Conservation (phyloP, 2,113 vertebrate genomes). For the Festucalex cinctus region DNA sequence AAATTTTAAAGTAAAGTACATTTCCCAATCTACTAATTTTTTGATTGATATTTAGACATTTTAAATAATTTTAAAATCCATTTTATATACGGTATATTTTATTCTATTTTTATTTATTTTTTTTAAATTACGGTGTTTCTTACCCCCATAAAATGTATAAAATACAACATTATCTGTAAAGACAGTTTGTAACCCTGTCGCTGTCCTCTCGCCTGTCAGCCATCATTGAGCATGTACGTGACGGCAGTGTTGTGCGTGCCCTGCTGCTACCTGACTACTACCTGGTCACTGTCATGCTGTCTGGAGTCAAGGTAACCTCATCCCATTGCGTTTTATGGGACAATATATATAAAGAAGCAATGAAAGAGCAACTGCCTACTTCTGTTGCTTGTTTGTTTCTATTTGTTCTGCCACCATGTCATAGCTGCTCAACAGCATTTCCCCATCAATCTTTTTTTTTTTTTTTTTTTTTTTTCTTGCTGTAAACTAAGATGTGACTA, state of each 20-base stretch:
- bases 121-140: too few species aligned
- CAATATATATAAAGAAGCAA: not conserved
- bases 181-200: not conserved
- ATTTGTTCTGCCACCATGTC: slow-evolving; percentile 14
- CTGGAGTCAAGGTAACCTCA: slow-evolving; percentile 88
- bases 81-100: not conserved
- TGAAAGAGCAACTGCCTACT: not conserved
- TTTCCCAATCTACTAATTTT: too few species aligned
- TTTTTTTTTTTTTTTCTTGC: too few species aligned
- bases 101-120: not conserved
- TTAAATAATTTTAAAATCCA: not conserved
- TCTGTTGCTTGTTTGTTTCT: slow-evolving; percentile 18
- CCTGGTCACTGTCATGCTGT: slow-evolving; percentile 95
- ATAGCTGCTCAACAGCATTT: slow-evolving; percentile 21
- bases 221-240: slow-evolving; percentile 94
- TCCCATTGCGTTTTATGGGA: not conserved
- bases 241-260: slow-evolving; percentile 90
- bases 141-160: too few species aligned
- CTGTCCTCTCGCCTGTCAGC: slow-evolving; percentile 63
- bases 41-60: not conserved
- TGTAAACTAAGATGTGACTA: slow-evolving; percentile 26
- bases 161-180: not conserved
- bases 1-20: too few species aligned
- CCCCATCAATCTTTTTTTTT: slow-evolving; percentile 46
- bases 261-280: slow-evolving; percentile 91